Conservation (phyloP, 2,797 vertebrate species). For the Antrozous pallidus region DNA sequence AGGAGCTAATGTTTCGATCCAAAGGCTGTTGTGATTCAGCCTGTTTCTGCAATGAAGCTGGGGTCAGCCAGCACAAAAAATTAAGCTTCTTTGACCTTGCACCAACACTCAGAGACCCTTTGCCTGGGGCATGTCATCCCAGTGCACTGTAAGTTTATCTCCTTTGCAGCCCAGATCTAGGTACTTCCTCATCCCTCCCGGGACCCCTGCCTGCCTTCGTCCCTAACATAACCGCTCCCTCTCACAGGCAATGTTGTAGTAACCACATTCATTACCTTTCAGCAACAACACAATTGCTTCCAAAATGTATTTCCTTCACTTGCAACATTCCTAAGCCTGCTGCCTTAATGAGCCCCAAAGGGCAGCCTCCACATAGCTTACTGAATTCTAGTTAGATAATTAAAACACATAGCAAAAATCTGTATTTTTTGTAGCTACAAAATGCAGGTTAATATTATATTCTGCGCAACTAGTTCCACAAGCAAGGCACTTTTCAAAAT, state of each 20-base stretch:
- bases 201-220: background rate
- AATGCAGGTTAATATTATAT: background rate
- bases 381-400: constrained; percentile 53
- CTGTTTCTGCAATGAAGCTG: background rate
- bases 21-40: background rate
- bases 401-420: constrained; percentile 24
- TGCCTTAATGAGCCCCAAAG: constrained; percentile 46
- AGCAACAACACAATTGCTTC: background rate
- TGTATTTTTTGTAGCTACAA: constrained; percentile 25
- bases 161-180: background rate
- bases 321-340: background rate
- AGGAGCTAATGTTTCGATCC: background rate
- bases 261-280: background rate
- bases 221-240: background rate
- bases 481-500: constrained; percentile 21
- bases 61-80: background rate
- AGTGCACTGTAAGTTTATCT: background rate
- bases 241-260: background rate
- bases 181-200: background rate
- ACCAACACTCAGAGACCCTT: background rate
- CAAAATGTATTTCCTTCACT: background rate
- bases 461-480: background rate
- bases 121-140: background rate
- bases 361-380: background rate
- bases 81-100: background rate